Base-by-base conservation (phyloP, 2,888 invertebrate species). In the Schrankia costaestrigalis region DNA sequence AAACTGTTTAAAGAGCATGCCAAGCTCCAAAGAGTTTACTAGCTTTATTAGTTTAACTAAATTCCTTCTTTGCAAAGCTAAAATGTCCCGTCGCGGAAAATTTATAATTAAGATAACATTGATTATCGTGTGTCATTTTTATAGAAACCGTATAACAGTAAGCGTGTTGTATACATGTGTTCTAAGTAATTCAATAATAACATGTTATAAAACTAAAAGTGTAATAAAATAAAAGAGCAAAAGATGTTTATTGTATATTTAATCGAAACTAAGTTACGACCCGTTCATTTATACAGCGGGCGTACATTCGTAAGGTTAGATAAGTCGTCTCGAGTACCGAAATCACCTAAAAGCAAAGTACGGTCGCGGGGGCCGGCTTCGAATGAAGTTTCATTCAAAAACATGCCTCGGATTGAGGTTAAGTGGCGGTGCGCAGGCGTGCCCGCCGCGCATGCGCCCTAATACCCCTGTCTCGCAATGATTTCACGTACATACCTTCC, bases 351-450 rank as follows among this genome's bases (percentile, higher is more conserved):
- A 74, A 76, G 78, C 67, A 74, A 77, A 78, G 74, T 78, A 71
- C 68, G 66, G 66, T 71, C 50, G 58, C 56, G 65, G 56, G 62
- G 69, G 63, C 78, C 75, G 77, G 74, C 64, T 65, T 54, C 63
- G 63, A 73, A 67, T 74, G 73, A 76, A 77, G 74, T 80, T 84
- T 85, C 84, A 85, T 87, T 87, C 83, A 85, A 86, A 78, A 86
- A 86, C 81, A 82, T 75, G 80, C 74, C 75, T 74, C 67, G 71
- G 72, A 83, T 83, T 84, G 82, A 84, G 85, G 85, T 84, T 85
- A 84, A 78, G 78, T 78, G 70, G 49, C 40, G 38, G 53, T 68
- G 82, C 86, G 86, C 85, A 81, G 63, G 84, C 84, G 85, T 70
- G 69, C 15, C 27, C n/a, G 3, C 24, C 53, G 68, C 81, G 78